Conservation (phyloP, 2,888 invertebrate species). For the Xanthorhoe designata region DNA sequence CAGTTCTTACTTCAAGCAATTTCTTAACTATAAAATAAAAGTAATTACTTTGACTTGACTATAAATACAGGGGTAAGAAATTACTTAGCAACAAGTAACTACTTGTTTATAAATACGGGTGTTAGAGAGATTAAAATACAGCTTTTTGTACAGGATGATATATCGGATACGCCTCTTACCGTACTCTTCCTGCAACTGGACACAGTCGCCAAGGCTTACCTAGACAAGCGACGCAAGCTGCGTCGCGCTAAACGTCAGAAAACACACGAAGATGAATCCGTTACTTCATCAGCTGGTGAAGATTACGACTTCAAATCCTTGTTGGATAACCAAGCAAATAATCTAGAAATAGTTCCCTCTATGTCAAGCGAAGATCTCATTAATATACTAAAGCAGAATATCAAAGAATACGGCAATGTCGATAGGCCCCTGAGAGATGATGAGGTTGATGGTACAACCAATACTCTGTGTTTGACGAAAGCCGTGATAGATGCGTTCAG, state of each 20-base stretch:
- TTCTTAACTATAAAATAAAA: too few relatives aligned
- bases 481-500: constrained; percentile 88
- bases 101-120: too few relatives aligned
- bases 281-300: constrained; percentile 39
- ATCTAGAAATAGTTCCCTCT: constrained; percentile 58
- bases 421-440: constrained; percentile 60
- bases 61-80: too few relatives aligned
- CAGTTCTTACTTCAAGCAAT: too few relatives aligned
- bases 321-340: constrained; percentile 61
- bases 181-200: constrained; percentile 78
- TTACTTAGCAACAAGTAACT: too few relatives aligned
- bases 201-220: constrained; percentile 69
- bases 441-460: constrained; percentile 68
- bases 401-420: constrained; percentile 57
- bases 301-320: constrained; percentile 64
- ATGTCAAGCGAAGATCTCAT: constrained; percentile 64
- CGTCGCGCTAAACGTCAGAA: constrained; percentile 72
- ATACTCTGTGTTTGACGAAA: constrained; percentile 69
- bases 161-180: constrained; percentile 75
- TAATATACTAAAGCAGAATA: constrained; percentile 66
- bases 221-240: constrained; percentile 68
- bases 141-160: constrained; percentile 70
- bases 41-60: too few relatives aligned
- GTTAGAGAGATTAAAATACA: background rate
- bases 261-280: constrained; percentile 63